Percentiles rank a stretch among this genome's conserved stretches.
Evolutionary conservation across 2,797 vertebrate genomes (phyloP).

Genomic region (Amniataba percoides): DNA sequence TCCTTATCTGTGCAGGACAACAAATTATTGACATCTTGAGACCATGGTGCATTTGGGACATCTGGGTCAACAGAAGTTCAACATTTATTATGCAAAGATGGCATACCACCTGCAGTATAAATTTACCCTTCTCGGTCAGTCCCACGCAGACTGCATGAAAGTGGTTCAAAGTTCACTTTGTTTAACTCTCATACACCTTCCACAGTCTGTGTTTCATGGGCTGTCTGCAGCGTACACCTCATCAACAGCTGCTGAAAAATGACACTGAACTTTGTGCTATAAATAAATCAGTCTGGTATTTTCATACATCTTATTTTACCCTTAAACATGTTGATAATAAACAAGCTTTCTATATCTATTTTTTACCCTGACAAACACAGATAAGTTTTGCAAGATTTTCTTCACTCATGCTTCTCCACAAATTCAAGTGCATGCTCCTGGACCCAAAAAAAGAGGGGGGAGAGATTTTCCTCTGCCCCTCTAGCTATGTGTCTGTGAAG

Average conservation of each 20-base stretch:
- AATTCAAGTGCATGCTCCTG: conserved; percentile 67
- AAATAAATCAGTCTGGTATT: conserved; percentile 15
- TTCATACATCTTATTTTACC: not conserved
- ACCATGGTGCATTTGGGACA: not conserved
- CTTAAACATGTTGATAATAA: not conserved
- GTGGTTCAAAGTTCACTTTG: conserved; percentile 50
- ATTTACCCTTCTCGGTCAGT: conserved; percentile 36
- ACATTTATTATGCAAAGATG: conserved; percentile 12
- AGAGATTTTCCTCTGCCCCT: conserved; percentile 22
- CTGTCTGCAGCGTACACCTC: not conserved
- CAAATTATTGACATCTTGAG: conserved; percentile 10
- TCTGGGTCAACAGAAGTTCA: conserved; percentile 41
- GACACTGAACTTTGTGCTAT: conserved; percentile 34
- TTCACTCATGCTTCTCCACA: conserved; percentile 26
- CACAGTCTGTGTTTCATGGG: conserved; percentile 23
- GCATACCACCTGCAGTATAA: conserved; percentile 31
- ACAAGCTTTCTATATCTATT: not conserved
- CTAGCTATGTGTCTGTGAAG: conserved; percentile 12
- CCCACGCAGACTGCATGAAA: not conserved
- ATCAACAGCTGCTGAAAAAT: conserved; percentile 44
- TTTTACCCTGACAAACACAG: not conserved
- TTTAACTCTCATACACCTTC: conserved; percentile 22
- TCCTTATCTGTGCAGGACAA: conserved; percentile 12
- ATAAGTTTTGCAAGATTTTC: not conserved
- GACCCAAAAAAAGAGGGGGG: conserved; percentile 32